phyloP scores from a whole-genome alignment of 2,113 vertebrate species.

The Columbina picui region DNA sequence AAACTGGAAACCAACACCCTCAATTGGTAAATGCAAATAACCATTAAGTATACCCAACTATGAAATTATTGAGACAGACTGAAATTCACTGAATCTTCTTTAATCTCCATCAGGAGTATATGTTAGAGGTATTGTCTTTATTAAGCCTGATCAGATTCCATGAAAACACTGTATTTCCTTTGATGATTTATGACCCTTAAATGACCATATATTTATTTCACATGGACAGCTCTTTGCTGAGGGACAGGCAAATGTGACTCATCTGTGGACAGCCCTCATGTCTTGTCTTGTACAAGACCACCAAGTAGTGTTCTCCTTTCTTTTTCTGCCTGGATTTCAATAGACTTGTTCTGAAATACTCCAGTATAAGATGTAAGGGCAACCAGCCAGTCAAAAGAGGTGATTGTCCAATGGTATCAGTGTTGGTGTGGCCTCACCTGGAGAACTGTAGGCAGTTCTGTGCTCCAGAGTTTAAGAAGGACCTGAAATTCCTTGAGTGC shows the following conservation, averaged over 20 bases:
- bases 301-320: not conserved
- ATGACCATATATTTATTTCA: not conserved
- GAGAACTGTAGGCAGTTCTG: not conserved
- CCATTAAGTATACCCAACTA: not conserved
- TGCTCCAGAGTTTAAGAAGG: not conserved
- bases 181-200: not conserved
- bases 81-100: not conserved
- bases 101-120: not conserved
- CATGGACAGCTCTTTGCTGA: not conserved
- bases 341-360: not conserved
- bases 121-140: not conserved
- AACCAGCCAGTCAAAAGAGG: not conserved
- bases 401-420: not conserved
- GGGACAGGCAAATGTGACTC: not conserved
- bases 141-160: not conserved
- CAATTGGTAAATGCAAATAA: not conserved
- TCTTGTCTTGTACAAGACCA: not conserved
- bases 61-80: not conserved
- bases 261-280: not conserved
- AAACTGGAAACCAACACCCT: not conserved
- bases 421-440: fast-evolving
- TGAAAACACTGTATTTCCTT: not conserved
- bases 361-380: not conserved
- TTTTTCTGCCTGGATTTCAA: not conserved
- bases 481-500: fast-evolving